These are phyloP conservation scores for Pristionchus fissidentatus DNA, from an alignment of 2,888 invertebrate genomes.

Conservation along the genomic window DNA sequence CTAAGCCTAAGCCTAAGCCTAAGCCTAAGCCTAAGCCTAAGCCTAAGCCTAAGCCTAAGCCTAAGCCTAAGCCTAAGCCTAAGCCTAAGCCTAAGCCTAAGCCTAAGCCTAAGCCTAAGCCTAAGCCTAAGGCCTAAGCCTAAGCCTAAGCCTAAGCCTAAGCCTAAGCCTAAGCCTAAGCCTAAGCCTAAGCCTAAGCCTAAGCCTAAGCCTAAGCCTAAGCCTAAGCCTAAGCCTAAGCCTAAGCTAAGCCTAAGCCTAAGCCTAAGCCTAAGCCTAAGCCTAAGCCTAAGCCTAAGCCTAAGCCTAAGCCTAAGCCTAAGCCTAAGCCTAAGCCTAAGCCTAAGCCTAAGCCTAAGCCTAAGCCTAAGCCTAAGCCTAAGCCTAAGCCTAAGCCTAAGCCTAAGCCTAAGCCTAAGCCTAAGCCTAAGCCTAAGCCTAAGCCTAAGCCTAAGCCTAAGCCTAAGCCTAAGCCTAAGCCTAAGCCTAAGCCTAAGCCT, in stretches of 20 bases:
- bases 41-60: constrained; percentile 52
- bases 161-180: constrained; percentile 47
- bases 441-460: constrained; percentile 52
- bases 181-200: constrained; percentile 53
- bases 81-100: constrained; percentile 52
- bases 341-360: constrained; percentile 52
- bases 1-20: constrained; percentile 52
- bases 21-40: constrained; percentile 54
- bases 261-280: constrained; percentile 52
- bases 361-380: constrained; percentile 48
- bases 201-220: constrained; percentile 52
- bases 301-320: constrained; percentile 52
- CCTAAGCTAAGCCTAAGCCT: constrained; percentile 51
- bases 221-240: constrained; percentile 51
- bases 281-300: constrained; percentile 51
- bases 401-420: constrained; percentile 51
- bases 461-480: constrained; percentile 49
- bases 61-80: constrained; percentile 53
- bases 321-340: constrained; percentile 51
- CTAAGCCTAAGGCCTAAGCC: constrained; percentile 50
- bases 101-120: constrained; percentile 50
- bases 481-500: constrained; percentile 53
- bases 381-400: constrained; percentile 52
- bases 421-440: constrained; percentile 51
- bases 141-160: constrained; percentile 47